A percentile compares a stretch with the other conserved stretches of the same genome.
Evolutionary conservation across 2,797 vertebrate species (phyloP).

Genomic region (Sparidentex hasta): DNA sequence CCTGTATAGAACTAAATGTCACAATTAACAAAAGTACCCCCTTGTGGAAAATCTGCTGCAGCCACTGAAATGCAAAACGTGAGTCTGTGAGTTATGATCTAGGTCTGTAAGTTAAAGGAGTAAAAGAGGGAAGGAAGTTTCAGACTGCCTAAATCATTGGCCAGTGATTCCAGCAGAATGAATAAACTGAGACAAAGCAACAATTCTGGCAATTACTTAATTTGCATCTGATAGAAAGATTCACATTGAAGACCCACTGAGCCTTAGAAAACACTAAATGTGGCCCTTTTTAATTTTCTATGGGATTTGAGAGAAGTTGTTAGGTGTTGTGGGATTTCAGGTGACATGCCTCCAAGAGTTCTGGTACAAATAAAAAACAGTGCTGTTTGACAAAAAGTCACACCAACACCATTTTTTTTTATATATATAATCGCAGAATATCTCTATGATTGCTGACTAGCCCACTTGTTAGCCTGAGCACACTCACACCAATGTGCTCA

Average conservation of each 20-base stretch:
- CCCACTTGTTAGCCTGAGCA: too few relatives aligned
- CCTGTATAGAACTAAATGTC: background rate
- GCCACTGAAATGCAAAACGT: background rate
- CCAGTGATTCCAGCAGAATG: background rate
- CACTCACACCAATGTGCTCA: too few relatives aligned
- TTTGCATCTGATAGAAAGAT: background rate
- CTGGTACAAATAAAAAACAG: too few relatives aligned
- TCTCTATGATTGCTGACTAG: too few relatives aligned
- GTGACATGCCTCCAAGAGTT: too few relatives aligned
- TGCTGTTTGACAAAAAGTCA: too few relatives aligned
- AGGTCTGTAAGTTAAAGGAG: background rate
- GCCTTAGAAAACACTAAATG: background rate
- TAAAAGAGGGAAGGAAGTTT: too few relatives aligned
- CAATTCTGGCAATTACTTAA: background rate
- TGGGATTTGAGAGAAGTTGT: too few relatives aligned
- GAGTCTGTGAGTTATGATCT: background rate
- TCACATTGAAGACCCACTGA: background rate
- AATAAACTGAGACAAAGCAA: background rate
- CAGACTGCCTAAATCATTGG: background rate
- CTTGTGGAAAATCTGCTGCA: background rate
- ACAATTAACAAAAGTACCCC: background rate
- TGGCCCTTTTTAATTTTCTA: background rate
- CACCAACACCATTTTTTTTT: too few relatives aligned
- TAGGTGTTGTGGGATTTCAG: too few relatives aligned
- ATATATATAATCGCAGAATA: too few relatives aligned